Evolutionary conservation across 2,113 vertebrate genomes (phyloP).

Genomic region (Fulmarus glacialis): DNA sequence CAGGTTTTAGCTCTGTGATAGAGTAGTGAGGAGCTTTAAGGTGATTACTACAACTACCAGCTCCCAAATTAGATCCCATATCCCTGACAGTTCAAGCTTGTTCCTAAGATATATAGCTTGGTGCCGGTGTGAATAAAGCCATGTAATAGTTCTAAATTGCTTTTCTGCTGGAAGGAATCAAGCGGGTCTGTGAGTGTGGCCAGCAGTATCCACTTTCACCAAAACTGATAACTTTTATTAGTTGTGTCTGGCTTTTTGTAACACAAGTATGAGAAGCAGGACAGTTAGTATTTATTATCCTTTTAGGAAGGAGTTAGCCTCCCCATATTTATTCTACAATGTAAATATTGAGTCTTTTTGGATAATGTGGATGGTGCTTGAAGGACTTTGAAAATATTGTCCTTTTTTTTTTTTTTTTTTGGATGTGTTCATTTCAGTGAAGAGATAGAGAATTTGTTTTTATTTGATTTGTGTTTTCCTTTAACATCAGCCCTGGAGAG

Average conservation of each 20-base stretch:
- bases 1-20: neutral
- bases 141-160: neutral
- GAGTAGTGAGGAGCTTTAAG: neutral
- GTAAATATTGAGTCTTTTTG: neutral
- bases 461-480: neutral
- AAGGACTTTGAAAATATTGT: neutral
- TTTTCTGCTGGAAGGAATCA: neutral
- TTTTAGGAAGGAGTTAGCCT: neutral
- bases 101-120: neutral
- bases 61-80: neutral
- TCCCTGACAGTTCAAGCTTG: neutral
- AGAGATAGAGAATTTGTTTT: neutral
- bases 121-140: neutral
- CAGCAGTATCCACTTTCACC: neutral
- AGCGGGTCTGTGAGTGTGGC: neutral
- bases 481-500: neutral
- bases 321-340: neutral
- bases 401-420: neutral
- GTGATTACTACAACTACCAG: neutral
- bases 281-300: neutral
- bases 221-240: neutral
- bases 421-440: neutral
- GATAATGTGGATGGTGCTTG: neutral
- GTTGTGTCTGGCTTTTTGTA: neutral
- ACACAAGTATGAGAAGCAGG: neutral